Conservation (phyloP, 2,113 vertebrate species). For the Campylomormyrus tamandua region DNA sequence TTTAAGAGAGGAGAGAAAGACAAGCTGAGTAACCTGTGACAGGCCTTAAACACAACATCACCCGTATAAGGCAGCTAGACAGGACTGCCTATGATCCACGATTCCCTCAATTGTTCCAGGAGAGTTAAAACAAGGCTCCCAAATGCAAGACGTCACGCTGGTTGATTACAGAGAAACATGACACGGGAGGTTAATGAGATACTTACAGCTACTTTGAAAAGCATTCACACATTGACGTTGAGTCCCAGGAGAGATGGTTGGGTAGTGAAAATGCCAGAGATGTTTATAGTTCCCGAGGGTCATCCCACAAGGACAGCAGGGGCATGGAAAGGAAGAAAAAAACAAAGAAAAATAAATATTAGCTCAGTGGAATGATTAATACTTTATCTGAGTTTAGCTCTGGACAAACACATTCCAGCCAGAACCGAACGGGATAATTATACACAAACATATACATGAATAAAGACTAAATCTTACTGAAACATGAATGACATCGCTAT, state of each 20-base stretch:
- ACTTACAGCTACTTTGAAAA: constrained; percentile 56
- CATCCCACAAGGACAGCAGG: neutral
- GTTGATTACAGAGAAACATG: neutral
- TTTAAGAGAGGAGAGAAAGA: neutral
- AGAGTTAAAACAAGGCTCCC: neutral
- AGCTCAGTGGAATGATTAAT: neutral
- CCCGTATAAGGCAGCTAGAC: neutral
- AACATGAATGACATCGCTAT: neutral
- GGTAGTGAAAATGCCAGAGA: neutral
- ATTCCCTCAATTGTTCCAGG: neutral
- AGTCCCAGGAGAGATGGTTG: constrained; percentile 6
- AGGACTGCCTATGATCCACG: neutral
- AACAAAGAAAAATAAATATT: neutral
- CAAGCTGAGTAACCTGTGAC: neutral
- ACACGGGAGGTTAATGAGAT: neutral
- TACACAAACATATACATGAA: neutral
- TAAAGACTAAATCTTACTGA: neutral
- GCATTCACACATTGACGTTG: constrained; percentile 16
- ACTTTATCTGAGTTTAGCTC: neutral
- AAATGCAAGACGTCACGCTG: neutral
- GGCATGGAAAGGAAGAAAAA: neutral
- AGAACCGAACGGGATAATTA: too few relatives aligned
- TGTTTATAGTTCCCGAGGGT: constrained; percentile 21
- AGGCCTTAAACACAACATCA: neutral
- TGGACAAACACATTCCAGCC: neutral